A percentile compares a stretch with the other conserved stretches of the same genome.
Conservation (phyloP, 2,113 vertebrate genomes). For the Gopherus evgoodei region DNA sequence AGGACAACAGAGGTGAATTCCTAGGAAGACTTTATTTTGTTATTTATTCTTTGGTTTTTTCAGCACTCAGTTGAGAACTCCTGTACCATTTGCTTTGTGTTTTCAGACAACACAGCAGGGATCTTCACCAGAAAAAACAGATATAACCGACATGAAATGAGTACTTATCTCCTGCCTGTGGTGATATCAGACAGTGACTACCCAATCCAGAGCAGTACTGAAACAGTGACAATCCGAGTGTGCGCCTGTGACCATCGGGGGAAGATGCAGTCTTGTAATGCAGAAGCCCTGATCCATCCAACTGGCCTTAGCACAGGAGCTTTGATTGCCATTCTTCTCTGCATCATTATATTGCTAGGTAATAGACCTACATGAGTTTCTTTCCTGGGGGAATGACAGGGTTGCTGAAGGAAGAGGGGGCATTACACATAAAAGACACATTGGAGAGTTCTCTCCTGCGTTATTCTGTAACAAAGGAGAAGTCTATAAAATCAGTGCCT, state of each 20-base stretch:
- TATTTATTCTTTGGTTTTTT: constrained; percentile 11
- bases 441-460: not conserved
- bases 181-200: constrained; percentile 92
- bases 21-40: not conserved
- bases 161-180: constrained; percentile 91
- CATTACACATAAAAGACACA: not conserved
- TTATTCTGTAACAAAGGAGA: not conserved
- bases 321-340: constrained; percentile 94
- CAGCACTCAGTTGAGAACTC: not conserved
- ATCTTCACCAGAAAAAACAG: constrained; percentile 89
- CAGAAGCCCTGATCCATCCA: constrained; percentile 89
- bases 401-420: not conserved
- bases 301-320: constrained; percentile 96
- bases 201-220: constrained; percentile 94
- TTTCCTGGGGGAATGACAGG: constrained; percentile 35
- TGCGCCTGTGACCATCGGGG: constrained; percentile 95
- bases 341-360: constrained; percentile 95
- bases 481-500: not conserved
- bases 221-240: constrained; percentile 91
- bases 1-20: constrained; percentile 93
- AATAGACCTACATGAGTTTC: constrained; percentile 73
- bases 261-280: constrained; percentile 94
- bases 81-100: constrained; percentile 36
- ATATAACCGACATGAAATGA: constrained; percentile 91
- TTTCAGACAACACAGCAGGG: constrained; percentile 95